These are phyloP conservation scores for Andrena fulva DNA, from an alignment of 2,888 invertebrate species.

Conservation along the genomic window DNA sequence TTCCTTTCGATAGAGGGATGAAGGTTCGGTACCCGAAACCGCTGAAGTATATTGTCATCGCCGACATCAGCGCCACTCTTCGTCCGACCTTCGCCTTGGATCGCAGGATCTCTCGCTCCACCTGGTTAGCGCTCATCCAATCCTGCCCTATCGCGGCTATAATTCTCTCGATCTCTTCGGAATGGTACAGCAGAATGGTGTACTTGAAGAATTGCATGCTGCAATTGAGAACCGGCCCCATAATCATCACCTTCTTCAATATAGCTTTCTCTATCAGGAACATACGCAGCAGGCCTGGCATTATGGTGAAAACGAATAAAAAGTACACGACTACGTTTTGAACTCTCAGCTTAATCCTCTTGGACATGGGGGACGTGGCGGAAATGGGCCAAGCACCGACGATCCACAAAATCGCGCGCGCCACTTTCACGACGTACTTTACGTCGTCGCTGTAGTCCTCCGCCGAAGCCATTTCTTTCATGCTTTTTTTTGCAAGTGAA, in stretches of 20 bases:
- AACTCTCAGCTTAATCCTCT: background rate
- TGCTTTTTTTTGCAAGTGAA: background rate
- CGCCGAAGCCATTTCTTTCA: background rate
- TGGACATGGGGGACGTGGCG: background rate
- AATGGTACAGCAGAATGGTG: slow-evolving; percentile 10
- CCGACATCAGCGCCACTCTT: slow-evolving; percentile 65
- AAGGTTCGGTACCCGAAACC: slow-evolving; percentile 69
- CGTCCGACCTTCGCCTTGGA: slow-evolving; percentile 73
- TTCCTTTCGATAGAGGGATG: slow-evolving; percentile 67
- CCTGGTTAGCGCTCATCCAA: slow-evolving; percentile 56
- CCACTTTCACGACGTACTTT: background rate
- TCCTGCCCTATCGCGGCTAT: slow-evolving; percentile 66
- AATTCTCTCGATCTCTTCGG: slow-evolving; percentile 9
- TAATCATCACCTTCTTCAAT: slow-evolving; percentile 61
- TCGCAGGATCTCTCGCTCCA: slow-evolving; percentile 68
- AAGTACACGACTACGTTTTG: slow-evolving; percentile 50
- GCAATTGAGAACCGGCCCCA: slow-evolving; percentile 68
- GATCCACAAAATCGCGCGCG: background rate
- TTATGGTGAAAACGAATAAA: slow-evolving; percentile 53
- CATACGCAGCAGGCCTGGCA: slow-evolving; percentile 66
- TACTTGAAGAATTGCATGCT: slow-evolving; percentile 51
- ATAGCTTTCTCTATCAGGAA: slow-evolving; percentile 68
- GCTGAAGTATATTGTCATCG: slow-evolving; percentile 70
- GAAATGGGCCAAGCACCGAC: slow-evolving; percentile 54
- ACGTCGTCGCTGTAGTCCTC: slow-evolving; percentile 14